These are phyloP conservation scores for Zaprionus bogoriensis DNA, from an alignment of 2,888 invertebrate genomes.

Conservation along the genomic window DNA sequence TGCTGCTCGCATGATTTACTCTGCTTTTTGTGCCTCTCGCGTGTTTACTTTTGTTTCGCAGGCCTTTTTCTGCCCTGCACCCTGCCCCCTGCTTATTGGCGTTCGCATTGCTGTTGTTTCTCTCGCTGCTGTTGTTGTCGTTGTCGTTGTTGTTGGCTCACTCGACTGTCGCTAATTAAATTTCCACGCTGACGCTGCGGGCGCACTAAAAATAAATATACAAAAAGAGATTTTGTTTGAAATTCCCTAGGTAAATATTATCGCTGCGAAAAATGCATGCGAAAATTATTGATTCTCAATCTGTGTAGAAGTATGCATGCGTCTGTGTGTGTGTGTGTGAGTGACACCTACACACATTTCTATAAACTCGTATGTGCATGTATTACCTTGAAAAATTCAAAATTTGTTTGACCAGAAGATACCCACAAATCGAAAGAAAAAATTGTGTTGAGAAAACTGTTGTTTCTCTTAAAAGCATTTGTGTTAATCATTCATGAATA, in stretches of 20 bases:
- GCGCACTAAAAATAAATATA: slow-evolving; percentile 74
- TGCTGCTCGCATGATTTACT: slow-evolving; percentile 40
- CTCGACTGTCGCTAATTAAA: slow-evolving; percentile 70
- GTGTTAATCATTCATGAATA: too few relatives aligned
- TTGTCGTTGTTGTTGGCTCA: slow-evolving; percentile 36
- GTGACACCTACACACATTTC: too few relatives aligned
- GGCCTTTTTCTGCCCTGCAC: slow-evolving; percentile 19
- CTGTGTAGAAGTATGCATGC: background rate
- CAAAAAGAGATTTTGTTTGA: slow-evolving; percentile 44
- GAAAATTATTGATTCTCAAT: slow-evolving; percentile 20
- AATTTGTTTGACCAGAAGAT: too few relatives aligned
- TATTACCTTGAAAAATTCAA: too few relatives aligned
- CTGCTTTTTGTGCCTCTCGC: slow-evolving; percentile 3
- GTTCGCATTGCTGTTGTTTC: slow-evolving; percentile 26
- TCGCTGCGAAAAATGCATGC: slow-evolving; percentile 24
- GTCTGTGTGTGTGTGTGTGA: background rate
- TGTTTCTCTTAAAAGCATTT: too few relatives aligned
- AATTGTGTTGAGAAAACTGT: too few relatives aligned
- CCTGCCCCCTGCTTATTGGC: slow-evolving; percentile 10
- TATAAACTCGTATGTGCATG: too few relatives aligned
- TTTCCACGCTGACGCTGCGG: slow-evolving; percentile 69
- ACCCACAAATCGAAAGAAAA: too few relatives aligned
- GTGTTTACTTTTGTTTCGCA: slow-evolving; percentile 51
- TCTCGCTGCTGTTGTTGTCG: slow-evolving; percentile 2
- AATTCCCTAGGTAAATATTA: slow-evolving; percentile 37